A percentile compares a stretch with the other conserved stretches of the same genome.
Evolutionary conservation across 2,888 invertebrate genomes (phyloP).

Genomic region (Dromius quadrimaculatus): DNA sequence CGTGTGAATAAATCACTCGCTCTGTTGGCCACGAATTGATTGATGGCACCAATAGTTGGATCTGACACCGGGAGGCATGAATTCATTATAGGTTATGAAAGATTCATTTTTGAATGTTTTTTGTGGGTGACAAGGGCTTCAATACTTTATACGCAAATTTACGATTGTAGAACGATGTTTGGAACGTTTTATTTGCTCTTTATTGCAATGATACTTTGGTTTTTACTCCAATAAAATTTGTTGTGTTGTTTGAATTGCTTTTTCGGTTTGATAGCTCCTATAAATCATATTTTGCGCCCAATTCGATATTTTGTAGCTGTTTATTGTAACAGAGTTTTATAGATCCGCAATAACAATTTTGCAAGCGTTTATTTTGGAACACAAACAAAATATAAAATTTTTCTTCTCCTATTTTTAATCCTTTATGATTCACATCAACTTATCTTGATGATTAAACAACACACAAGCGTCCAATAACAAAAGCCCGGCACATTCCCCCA

Average conservation of each 20-base stretch:
- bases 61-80: too few species aligned
- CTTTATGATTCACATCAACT: too few species aligned
- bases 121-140: too few species aligned
- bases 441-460: conserved; percentile 19
- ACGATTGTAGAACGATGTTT: background rate
- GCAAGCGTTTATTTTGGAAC: too few species aligned
- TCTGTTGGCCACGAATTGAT: background rate
- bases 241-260: background rate
- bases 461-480: conserved; percentile 22
- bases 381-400: too few species aligned
- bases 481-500: background rate
- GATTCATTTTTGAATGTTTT: too few species aligned
- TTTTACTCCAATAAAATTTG: conserved; percentile 11
- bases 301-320: background rate
- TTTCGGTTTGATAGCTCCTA: conserved; percentile 4
- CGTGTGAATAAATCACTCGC: background rate
- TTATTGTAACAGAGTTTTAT: too few species aligned
- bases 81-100: too few species aligned
- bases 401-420: too few species aligned
- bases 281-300: conserved; percentile 20
- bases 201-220: conserved; percentile 7
- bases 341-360: too few species aligned
- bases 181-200: background rate
- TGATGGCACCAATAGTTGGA: background rate
- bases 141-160: background rate